These are phyloP conservation scores for Ichneumoninae sp. DNA, from an alignment of 2,888 invertebrate species.

Conservation along the genomic window DNA sequence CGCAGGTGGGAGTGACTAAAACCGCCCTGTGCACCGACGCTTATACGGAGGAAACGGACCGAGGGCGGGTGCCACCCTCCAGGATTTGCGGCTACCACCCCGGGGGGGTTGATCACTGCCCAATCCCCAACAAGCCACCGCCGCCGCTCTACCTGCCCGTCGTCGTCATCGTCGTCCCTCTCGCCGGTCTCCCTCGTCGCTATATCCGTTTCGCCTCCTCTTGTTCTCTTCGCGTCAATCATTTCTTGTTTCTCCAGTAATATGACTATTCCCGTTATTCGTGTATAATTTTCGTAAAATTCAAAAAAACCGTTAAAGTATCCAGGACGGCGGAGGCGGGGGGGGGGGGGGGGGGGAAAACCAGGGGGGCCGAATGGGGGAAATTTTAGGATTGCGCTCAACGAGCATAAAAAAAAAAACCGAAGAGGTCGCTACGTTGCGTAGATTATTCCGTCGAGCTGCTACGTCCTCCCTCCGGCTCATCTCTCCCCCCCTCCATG, in stretches of 20 bases:
- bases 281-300: background rate
- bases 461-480: background rate
- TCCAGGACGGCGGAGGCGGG: too few relatives aligned
- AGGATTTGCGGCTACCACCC: constrained; percentile 25
- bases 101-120: constrained; percentile 58
- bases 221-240: background rate
- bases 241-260: background rate
- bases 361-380: too few relatives aligned
- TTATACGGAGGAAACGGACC: constrained; percentile 68
- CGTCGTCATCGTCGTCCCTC: constrained; percentile 13
- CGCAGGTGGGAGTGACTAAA: constrained; percentile 80
- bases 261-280: background rate
- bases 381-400: too few relatives aligned
- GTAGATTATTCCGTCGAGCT: background rate
- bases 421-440: constrained; percentile 32
- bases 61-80: constrained; percentile 63
- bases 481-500: background rate
- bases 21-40: constrained; percentile 75
- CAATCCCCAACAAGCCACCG: constrained; percentile 49
- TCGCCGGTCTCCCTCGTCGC: background rate
- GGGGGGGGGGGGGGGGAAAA: too few relatives aligned
- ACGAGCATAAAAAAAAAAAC: too few relatives aligned
- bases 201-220: background rate
- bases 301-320: background rate
- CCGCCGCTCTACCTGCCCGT: background rate